Percentiles rank a stretch among this genome's conserved stretches.
phyloP scores from a whole-genome alignment of 2,888 invertebrate species.

The Ormia ochracea region DNA sequence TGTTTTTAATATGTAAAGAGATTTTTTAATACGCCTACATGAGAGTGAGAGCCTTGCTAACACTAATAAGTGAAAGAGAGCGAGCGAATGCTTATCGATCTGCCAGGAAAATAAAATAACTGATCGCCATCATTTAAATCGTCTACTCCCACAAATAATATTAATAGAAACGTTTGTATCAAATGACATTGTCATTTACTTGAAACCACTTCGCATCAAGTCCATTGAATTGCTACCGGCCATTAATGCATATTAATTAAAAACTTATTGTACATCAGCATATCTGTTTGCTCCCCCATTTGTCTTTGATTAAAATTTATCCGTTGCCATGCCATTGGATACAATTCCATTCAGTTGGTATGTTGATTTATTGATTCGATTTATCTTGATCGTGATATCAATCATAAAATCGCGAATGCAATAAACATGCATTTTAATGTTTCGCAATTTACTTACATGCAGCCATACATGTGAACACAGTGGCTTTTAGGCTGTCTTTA shows the following conservation, averaged over 20 bases:
- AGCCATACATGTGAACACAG: too few species aligned
- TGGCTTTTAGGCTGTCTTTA: slow-evolving; percentile 8
- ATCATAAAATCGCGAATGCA: slow-evolving; percentile 3
- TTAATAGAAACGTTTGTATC: not conserved
- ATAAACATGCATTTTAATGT: not conserved
- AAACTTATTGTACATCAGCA: not conserved
- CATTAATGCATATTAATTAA: slow-evolving; percentile 11
- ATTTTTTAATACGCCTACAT: too few species aligned
- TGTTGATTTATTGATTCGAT: slow-evolving; percentile 41
- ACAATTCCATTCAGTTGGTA: not conserved
- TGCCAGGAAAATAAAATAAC: too few species aligned
- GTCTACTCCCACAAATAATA: not conserved
- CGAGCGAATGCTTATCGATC: too few species aligned
- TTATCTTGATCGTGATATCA: slow-evolving; percentile 49
- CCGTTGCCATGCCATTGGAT: not conserved
- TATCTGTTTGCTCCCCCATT: not conserved
- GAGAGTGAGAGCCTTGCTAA: too few species aligned
- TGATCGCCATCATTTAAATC: too few species aligned
- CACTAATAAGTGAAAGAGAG: too few species aligned
- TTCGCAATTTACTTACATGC: slow-evolving; percentile 10
- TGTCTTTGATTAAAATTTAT: slow-evolving; percentile 2
- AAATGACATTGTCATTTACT: slow-evolving; percentile 32
- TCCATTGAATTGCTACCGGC: slow-evolving; percentile 20
- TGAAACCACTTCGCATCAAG: slow-evolving; percentile 10
- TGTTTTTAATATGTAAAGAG: too few species aligned